These are phyloP conservation scores for Pogonophryne albipinna DNA, from an alignment of 2,797 vertebrate species.

Conservation along the genomic window DNA sequence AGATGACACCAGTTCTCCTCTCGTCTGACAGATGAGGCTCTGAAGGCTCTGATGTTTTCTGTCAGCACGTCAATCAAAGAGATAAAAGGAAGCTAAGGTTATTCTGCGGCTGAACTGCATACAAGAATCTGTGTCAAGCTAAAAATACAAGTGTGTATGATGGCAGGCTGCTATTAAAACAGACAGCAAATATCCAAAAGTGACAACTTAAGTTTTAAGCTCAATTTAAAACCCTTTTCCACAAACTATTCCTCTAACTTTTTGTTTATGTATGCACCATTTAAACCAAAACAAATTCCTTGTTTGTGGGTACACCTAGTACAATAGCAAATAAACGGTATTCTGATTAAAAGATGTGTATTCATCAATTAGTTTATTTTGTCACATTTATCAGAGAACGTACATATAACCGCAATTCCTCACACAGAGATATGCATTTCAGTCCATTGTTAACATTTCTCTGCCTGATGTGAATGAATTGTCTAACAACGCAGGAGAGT, in stretches of 20 bases:
- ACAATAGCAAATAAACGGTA: too few relatives aligned
- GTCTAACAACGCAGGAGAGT: neutral
- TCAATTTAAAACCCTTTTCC: too few relatives aligned
- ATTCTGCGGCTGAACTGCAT: constrained; percentile 31
- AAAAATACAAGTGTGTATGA: neutral
- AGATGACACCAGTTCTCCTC: constrained; percentile 52
- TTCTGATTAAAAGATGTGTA: neutral
- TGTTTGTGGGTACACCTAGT: too few relatives aligned
- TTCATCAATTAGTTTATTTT: neutral
- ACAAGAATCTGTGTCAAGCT: neutral
- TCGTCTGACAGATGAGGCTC: constrained; percentile 50
- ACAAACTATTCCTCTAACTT: too few relatives aligned
- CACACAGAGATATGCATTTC: neutral
- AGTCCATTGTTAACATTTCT: neutral
- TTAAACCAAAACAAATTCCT: too few relatives aligned
- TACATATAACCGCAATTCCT: neutral
- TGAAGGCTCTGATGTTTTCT: constrained; percentile 29
- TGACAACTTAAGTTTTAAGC: too few relatives aligned
- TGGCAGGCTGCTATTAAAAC: neutral
- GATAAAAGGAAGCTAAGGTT: constrained; percentile 44
- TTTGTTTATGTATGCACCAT: too few relatives aligned
- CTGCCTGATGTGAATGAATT: neutral
- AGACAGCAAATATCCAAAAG: too few relatives aligned
- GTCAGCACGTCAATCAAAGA: constrained; percentile 57
- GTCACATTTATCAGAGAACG: neutral